Evolutionary conservation across 1,140 invertebrate genomes (phyloP), one percentile per base, ranked within the genome.

Genomic region (Drosophila athabasca): DNA sequence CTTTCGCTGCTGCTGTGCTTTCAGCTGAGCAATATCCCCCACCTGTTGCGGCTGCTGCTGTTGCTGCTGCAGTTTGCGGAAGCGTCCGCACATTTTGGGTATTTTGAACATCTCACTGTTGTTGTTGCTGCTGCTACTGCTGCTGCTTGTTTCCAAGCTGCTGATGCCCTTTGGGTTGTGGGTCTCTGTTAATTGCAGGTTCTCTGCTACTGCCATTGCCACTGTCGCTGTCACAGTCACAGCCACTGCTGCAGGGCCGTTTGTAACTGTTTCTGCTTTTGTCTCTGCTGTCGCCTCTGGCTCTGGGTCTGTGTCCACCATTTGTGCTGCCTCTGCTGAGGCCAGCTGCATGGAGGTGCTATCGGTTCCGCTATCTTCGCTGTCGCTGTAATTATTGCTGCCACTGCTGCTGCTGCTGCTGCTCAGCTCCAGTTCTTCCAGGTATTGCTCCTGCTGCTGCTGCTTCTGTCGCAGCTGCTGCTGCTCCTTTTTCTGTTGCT

Each of bases 1-100:
- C 17, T 85, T 87, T 41, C 83, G 75, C 43, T 82, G 83, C 45
- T 87, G 82, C 26, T 82, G 78, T 24, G 78, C 74, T 50, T 80
- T 87, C 46, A 87, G 35, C 6, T 53, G 43, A 41, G 62, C 17
- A 6, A 44, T 66, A 39, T 72, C 31, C 43, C 45, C 50, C n/a
- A 62, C 2, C 35, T 6, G 26, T 60, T 62, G 65, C 39, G 44
- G 22, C 45, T 70, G 35, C 8, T 70, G 51, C 7, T 76, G 62
- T 54, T 69, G 22, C 35, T 69, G 57, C 35, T 69, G 82, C 55
- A 76, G 45, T 74, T 84, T 83, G 45, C 76, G 79, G 54, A 64
- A 88, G 41, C 65, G 79, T 52, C 79, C 79, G 45, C 83, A 88
- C 24, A 88, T 66, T 45, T 68, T 72, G 11, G 76, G 76, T 48